Base-by-base conservation (phyloP, 23 tunicate genomes). In the Ciona savignyi region DNA sequence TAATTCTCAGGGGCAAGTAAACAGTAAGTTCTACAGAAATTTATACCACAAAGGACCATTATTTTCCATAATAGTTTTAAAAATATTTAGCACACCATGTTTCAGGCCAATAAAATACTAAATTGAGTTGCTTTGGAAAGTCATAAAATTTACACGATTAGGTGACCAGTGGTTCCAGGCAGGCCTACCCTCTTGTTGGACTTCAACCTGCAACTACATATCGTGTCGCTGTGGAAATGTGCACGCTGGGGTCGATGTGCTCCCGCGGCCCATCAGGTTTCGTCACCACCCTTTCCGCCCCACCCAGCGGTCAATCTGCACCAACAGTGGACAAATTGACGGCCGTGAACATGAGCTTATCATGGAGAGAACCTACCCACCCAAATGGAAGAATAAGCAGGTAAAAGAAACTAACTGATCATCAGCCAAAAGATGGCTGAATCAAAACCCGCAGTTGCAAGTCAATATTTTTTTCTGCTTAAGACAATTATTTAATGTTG, bases 271-370 rank as follows among this genome's bases (percentile, higher is more conserved):
- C 83, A 27, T 29, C 79, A 2, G 79, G 83, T 26, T 80, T 34
- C 74, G 75, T 84, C 28, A 80, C 97, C 65, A 91, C 97, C 25
- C 70, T 75, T 2, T 76, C 97, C 15, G 97, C 97, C 31, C 87
- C 97, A 27, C 97, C 97, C 20, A 60, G 75, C 30, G 93, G 84
- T 15, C 97, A 91, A 71, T 68, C 32, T 21, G 83, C 91, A 0
- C 97, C 97, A 0, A 61, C 24, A 15, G 42, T 80, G 15, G 63
- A 21, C 2, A 48, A 75, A 21, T 60, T 91, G 15, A 23, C 32
- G 23, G 6, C 74, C 23, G 32, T 15, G 3, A 91, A 91, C 70
- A 35, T 87, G 29, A 72, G 86, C 25, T 42, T 91, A 2, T 23
- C 27, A 25, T 91, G 97, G 97, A 80, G 63, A 19, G 33, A 42